These are phyloP conservation scores for Natator depressus DNA, from an alignment of 2,113 vertebrate genomes.

Conservation along the genomic window DNA sequence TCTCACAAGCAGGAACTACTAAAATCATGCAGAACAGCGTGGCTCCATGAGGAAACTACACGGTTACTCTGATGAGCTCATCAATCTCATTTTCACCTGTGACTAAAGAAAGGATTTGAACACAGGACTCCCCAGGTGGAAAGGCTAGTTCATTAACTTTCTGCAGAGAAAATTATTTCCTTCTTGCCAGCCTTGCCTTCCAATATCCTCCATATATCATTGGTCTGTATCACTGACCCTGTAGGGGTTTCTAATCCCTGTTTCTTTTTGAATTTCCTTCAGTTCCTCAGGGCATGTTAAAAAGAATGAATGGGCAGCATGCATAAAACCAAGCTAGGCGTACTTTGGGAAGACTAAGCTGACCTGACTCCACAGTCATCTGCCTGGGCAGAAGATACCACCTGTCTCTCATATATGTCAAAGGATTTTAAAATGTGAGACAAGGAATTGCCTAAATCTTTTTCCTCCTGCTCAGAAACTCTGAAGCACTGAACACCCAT, in stretches of 20 bases:
- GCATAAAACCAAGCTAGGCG: conserved; percentile 43
- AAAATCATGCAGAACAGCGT: too few relatives aligned
- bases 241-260: not conserved
- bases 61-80: not conserved
- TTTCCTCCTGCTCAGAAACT: not conserved
- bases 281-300: not conserved
- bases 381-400: fast-evolving
- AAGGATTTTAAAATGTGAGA: not conserved
- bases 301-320: conserved; percentile 27
- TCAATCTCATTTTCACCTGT: fast-evolving
- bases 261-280: not conserved
- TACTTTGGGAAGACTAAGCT: not conserved
- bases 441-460: not conserved
- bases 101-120: not conserved
- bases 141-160: fast-evolving
- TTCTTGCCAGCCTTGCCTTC: fast-evolving
- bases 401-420: fast-evolving
- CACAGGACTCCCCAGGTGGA: not conserved
- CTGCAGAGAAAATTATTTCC: fast-evolving
- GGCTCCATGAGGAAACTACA: not conserved
- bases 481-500: not conserved
- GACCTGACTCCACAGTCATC: not conserved
- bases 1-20: not conserved
- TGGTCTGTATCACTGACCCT: fast-evolving
- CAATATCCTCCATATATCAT: fast-evolving